Percentiles rank a stretch among this genome's conserved stretches.
These are phyloP conservation scores for Coenonympha arcania DNA, from an alignment of 2,888 invertebrate species.

Conservation along the genomic window DNA sequence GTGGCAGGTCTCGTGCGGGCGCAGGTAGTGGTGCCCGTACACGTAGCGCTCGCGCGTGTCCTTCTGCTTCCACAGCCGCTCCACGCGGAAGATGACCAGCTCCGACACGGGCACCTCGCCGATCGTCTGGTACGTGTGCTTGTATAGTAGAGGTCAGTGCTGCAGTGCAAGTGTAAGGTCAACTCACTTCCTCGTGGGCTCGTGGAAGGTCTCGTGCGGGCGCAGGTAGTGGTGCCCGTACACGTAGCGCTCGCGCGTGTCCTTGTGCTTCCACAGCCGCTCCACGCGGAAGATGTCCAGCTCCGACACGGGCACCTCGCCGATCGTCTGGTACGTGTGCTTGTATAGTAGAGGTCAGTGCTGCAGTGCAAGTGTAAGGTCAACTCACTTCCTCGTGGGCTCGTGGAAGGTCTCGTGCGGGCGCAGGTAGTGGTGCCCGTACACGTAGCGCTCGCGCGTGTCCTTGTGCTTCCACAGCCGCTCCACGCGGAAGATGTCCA, in stretches of 20 bases:
- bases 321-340: constrained; percentile 90
- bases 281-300: constrained; percentile 96
- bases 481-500: constrained; percentile 96
- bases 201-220: constrained; percentile 98
- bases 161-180: no score
- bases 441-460: constrained; percentile 91
- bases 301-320: constrained; percentile 85
- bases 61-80: constrained; percentile 92
- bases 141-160: no score
- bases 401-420: constrained; percentile 99
- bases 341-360: no score
- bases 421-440: constrained; percentile 95
- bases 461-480: constrained; percentile 91
- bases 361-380: no score
- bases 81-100: constrained; percentile 94
- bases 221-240: constrained; percentile 97
- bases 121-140: constrained; percentile 90
- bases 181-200: constrained; percentile 88
- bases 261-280: constrained; percentile 90
- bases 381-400: constrained; percentile 87
- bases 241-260: constrained; percentile 89
- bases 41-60: constrained; percentile 90
- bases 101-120: constrained; percentile 86
- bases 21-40: constrained; percentile 95
- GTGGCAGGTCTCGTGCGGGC: constrained; percentile 98